Base-by-base conservation (phyloP, 2,797 vertebrate genomes). In the Muraenolepis orangiensis region DNA sequence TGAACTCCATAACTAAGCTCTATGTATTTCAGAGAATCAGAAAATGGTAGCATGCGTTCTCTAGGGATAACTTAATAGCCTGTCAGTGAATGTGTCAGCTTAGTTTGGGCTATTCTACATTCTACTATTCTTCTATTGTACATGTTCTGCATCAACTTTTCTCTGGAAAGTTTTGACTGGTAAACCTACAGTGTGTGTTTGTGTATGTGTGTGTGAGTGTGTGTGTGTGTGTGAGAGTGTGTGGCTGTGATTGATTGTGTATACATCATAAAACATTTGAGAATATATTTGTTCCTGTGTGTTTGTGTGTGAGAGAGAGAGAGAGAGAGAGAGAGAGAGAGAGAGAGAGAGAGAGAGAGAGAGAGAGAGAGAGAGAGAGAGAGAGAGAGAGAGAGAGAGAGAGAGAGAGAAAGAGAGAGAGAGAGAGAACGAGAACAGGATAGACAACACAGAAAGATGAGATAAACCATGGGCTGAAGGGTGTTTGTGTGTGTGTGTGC, bases 361-460 rank as follows among this genome's bases (percentile, higher is more conserved):
- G 42, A 51, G 74, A 66, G 77, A 79, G 77, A 82, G 80, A 79
- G 80, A 83, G 80, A 77, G 82, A 66, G 79, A 81, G 72, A 78
- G 80, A 87, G 82, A n/a, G n/a, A n/a, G n/a, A n/a, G n/a, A 81
- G n/a, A n/a, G n/a, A n/a, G n/a, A n/a, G 51, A n/a, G 51, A n/a
- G n/a, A 14, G 42, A 20, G 42, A 51, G 74, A 66, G 77, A 79
- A 78, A 82, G 80, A 79, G 80, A 83, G 80, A 77, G 82, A 66
- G 79, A 81, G 72, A 78, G 80, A 87, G 82, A 81, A 87, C 77
- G 80, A 87, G 82, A 81, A 87, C 77, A 81, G 84, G 77, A 85
- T 84, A 83, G 81, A 86, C 90, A 89, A 90, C 84, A 81, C 81
- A 73, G 74, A 75, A 77, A 85, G 88, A 88, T 87, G 83, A 89